phyloP scores from a whole-genome alignment of 1,140 invertebrate species.

The Araneus ventricosus region DNA sequence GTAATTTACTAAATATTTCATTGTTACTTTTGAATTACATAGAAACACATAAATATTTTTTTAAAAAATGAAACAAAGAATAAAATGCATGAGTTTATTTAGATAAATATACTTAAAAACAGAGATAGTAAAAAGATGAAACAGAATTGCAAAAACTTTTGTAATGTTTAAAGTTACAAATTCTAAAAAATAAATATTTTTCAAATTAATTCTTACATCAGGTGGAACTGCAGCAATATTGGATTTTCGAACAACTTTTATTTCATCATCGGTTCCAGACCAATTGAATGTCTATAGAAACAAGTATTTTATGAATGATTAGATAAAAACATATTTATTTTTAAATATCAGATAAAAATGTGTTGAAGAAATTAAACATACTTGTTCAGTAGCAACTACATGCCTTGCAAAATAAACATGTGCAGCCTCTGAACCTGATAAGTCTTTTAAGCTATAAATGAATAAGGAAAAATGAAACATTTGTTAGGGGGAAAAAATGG shows the following conservation, averaged over 20 bases:
- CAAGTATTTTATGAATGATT: neutral
- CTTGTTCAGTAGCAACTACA: constrained; percentile 88
- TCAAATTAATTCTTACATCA: constrained; percentile 45
- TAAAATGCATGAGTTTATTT: no score
- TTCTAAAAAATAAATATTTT: neutral
- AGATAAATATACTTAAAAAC: no score
- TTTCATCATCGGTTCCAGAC: constrained; percentile 71
- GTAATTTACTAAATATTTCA: no score
- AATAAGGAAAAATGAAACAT: neutral
- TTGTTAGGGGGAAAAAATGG: no score
- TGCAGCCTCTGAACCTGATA: constrained; percentile 85
- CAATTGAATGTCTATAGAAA: constrained; percentile 71
- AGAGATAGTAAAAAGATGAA: no score
- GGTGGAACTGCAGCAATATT: constrained; percentile 56
- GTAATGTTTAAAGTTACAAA: neutral
- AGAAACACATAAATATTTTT: neutral
- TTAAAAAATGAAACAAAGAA: no score
- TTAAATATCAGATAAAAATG: neutral
- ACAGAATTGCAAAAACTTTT: no score
- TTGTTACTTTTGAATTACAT: neutral
- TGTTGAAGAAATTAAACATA: constrained; percentile 75
- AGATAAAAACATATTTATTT: neutral
- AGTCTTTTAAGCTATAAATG: constrained; percentile 58
- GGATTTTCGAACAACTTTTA: constrained; percentile 34
- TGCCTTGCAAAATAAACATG: constrained; percentile 87